Conservation (phyloP, 2,888 invertebrate species). For the Drosophila cognata region DNA sequence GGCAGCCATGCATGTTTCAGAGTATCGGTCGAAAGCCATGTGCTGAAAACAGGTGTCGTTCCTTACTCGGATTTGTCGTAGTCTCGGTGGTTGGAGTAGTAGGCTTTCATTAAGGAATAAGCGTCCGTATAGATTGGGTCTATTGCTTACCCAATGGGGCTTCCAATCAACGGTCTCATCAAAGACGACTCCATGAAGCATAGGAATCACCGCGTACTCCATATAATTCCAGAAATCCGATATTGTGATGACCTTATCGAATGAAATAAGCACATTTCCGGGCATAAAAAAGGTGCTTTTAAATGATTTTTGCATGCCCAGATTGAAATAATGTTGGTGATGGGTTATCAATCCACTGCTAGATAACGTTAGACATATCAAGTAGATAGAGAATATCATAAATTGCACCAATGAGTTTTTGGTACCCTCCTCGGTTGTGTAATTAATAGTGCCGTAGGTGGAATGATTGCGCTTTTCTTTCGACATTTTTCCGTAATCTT, state of each 20-base stretch:
- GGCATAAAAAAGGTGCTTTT: rapidly evolving
- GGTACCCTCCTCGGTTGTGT: slow-evolving; percentile 26
- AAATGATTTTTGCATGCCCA: slow-evolving; percentile 2
- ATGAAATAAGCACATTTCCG: neutral
- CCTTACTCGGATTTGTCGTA: slow-evolving; percentile 87
- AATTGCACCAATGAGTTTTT: slow-evolving; percentile 3
- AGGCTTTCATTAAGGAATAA: slow-evolving; percentile 86
- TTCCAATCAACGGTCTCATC: neutral
- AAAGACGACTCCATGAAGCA: slow-evolving; percentile 28
- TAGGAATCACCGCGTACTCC: slow-evolving; percentile 13
- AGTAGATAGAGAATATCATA: slow-evolving; percentile 2
- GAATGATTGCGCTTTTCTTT: neutral
- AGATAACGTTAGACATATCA: slow-evolving; percentile 3
- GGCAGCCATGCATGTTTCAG: slow-evolving; percentile 87
- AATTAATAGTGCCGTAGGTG: slow-evolving; percentile 6
- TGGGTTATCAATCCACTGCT: slow-evolving; percentile 2
- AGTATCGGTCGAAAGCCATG: slow-evolving; percentile 87
- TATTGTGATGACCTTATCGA: slow-evolving; percentile 28
- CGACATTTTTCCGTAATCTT: neutral
- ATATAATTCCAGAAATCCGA: slow-evolving; percentile 51
- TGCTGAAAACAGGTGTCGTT: slow-evolving; percentile 88
- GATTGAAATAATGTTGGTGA: neutral
- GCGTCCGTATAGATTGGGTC: neutral
- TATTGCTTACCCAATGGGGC: neutral
- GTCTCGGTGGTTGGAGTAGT: slow-evolving; percentile 87